Evolutionary conservation across 2,888 invertebrate species (phyloP).

Genomic region (Athrips mouffetella): DNA sequence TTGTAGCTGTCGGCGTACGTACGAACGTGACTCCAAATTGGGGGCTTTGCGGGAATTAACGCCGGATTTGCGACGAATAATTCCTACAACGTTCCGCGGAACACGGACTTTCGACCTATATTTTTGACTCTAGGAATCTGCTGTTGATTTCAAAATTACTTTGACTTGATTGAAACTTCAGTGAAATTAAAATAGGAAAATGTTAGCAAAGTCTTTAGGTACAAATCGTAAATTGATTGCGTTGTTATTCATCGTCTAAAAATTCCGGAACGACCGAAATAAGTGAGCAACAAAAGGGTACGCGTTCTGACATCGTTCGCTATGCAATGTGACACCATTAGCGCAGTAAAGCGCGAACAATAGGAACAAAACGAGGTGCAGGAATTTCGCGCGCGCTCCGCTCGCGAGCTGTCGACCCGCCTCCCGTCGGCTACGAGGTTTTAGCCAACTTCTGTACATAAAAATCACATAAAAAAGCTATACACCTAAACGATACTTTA

Average conservation of each 20-base stretch:
- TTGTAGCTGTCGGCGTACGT: constrained; percentile 30
- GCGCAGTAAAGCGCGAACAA: constrained; percentile 53
- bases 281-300: constrained; percentile 44
- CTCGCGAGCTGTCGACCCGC: constrained; percentile 32
- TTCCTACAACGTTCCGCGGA: constrained; percentile 29
- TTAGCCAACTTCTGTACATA: background rate
- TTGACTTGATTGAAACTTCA: too few species aligned
- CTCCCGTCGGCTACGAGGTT: constrained; percentile 24
- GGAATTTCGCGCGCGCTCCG: constrained; percentile 54
- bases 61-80: constrained; percentile 59
- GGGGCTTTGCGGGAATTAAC: constrained; percentile 64
- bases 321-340: constrained; percentile 74
- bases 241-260: constrained; percentile 30
- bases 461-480: too few species aligned
- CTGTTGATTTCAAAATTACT: background rate
- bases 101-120: background rate
- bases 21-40: constrained; percentile 58
- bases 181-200: too few species aligned
- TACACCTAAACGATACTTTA: too few species aligned
- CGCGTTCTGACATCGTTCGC: constrained; percentile 55
- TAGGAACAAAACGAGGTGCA: constrained; percentile 51
- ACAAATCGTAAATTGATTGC: too few species aligned
- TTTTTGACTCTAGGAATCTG: background rate
- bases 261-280: constrained; percentile 42
- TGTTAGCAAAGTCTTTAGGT: too few species aligned